A percentile compares a stretch with the other conserved stretches of the same genome.
These are phyloP conservation scores for Dendrolimus pini DNA, from an alignment of 2,888 invertebrate species.

Conservation along the genomic window DNA sequence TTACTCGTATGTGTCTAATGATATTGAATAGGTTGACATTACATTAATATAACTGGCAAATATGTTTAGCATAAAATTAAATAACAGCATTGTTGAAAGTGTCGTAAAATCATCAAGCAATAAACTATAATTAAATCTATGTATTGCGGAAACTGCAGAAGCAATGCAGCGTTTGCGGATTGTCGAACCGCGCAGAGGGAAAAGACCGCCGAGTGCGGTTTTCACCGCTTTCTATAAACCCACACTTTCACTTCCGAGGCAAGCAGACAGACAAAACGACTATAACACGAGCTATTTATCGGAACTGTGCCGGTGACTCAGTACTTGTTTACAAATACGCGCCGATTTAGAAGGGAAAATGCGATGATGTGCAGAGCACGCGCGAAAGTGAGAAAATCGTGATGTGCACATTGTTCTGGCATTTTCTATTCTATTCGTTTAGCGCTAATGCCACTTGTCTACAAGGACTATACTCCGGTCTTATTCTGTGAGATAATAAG, in stretches of 20 bases:
- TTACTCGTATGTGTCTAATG: too few species aligned
- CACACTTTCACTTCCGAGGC: constrained; percentile 51
- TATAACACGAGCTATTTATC: constrained; percentile 33
- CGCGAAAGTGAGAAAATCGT: constrained; percentile 2
- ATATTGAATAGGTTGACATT: too few species aligned
- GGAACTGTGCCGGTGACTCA: constrained; percentile 36
- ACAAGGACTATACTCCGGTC: too few species aligned
- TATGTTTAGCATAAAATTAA: too few species aligned
- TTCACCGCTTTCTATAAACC: constrained; percentile 47
- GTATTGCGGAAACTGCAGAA: constrained; percentile 24
- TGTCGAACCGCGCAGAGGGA: constrained; percentile 29
- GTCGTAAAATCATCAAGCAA: neutral
- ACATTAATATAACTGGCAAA: too few species aligned
- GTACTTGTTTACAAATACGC: constrained; percentile 24
- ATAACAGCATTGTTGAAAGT: neutral
- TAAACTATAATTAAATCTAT: neutral
- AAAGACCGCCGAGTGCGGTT: constrained; percentile 27
- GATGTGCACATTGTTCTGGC: neutral
- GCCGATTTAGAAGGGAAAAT: constrained; percentile 20
- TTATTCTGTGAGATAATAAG: too few species aligned
- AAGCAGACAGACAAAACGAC: constrained; percentile 41
- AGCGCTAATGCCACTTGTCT: too few species aligned
- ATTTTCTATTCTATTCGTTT: too few species aligned
- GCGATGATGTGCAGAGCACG: constrained; percentile 8
- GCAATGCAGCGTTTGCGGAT: constrained; percentile 21